Evolutionary conservation across 2,888 invertebrate genomes (phyloP).

Genomic region (Rhimphoctona megacephalus): DNA sequence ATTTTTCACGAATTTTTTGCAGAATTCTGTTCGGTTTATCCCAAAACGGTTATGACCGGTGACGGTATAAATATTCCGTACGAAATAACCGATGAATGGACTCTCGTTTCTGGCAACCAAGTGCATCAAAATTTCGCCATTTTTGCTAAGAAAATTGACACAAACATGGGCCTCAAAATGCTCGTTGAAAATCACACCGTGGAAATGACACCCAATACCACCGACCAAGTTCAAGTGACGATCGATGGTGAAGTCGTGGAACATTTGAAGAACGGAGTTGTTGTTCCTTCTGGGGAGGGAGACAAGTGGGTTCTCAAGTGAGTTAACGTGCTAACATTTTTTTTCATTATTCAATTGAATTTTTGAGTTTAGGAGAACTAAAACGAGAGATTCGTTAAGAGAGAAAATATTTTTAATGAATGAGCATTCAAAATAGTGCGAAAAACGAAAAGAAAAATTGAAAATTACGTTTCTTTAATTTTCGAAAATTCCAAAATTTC

Average conservation of each 20-base stretch:
- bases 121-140: conserved; percentile 77
- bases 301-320: conserved; percentile 57
- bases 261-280: conserved; percentile 67
- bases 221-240: conserved; percentile 58
- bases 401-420: neutral
- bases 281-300: conserved; percentile 56
- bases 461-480: no score
- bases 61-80: conserved; percentile 73
- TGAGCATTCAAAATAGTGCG: no score
- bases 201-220: conserved; percentile 70
- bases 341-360: neutral
- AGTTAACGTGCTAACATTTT: conserved; percentile 1
- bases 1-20: conserved; percentile 53
- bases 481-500: no score
- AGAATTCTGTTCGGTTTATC: conserved; percentile 79
- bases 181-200: conserved; percentile 66
- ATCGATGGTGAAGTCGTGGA: conserved; percentile 70
- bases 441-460: no score
- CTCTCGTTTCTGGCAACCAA: conserved; percentile 79
- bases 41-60: conserved; percentile 72
- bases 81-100: conserved; percentile 79
- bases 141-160: conserved; percentile 78
- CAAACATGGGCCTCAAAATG: conserved; percentile 73
- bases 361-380: no score
- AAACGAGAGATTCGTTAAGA: neutral